Percentiles rank a stretch among this genome's conserved stretches.
These are phyloP conservation scores for Amiota communis DNA, from an alignment of 2,888 invertebrate genomes.

Conservation along the genomic window DNA sequence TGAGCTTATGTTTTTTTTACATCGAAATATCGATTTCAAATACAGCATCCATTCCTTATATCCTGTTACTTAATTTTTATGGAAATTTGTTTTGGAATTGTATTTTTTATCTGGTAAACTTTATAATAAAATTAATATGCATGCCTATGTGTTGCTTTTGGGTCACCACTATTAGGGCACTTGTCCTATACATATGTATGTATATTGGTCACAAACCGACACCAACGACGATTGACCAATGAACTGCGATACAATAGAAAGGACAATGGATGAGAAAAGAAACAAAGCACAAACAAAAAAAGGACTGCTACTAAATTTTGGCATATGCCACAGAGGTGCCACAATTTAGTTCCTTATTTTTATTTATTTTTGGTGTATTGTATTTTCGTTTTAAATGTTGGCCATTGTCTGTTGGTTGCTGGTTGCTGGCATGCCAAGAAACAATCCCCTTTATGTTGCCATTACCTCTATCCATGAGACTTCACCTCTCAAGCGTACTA, in stretches of 20 bases:
- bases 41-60: too few species aligned
- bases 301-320: constrained; percentile 44
- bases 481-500: neutral
- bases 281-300: neutral
- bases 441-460: neutral
- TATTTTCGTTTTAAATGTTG: constrained; percentile 1
- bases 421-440: neutral
- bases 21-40: too few species aligned
- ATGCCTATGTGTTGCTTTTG: constrained; percentile 42
- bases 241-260: too few species aligned
- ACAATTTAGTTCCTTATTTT: constrained; percentile 21
- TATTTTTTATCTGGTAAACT: neutral
- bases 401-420: constrained; percentile 7
- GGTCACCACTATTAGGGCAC: too few species aligned
- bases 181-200: too few species aligned
- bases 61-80: neutral
- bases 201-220: neutral
- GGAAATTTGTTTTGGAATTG: neutral
- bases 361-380: constrained; percentile 30
- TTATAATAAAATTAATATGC: constrained; percentile 1
- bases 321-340: constrained; percentile 64
- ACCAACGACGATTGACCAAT: neutral
- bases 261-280: too few species aligned
- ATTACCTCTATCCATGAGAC: neutral
- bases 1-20: too few species aligned